These are phyloP conservation scores for Ostrea denselamellosa DNA, from an alignment of 1,140 invertebrate genomes.

Conservation along the genomic window DNA sequence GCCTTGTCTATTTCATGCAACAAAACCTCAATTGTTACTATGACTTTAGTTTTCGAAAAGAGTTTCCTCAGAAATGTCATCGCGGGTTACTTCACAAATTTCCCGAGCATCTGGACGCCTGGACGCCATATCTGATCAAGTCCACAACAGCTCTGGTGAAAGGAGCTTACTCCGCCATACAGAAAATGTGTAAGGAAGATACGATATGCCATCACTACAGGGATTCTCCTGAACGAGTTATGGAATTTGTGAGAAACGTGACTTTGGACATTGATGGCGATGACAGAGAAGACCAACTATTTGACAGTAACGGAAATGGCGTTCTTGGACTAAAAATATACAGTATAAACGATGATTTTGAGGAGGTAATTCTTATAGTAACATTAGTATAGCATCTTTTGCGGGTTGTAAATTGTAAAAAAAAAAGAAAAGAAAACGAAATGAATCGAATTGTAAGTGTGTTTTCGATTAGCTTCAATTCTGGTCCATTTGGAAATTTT, in stretches of 20 bases:
- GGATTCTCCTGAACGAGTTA: not conserved
- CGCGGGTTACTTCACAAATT: not conserved
- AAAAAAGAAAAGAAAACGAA: too few species aligned
- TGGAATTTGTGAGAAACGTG: conserved; percentile 8
- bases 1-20: conserved; percentile 34
- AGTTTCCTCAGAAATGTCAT: conserved; percentile 25
- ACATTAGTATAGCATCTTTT: too few species aligned
- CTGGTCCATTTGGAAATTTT: too few species aligned
- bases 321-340: conserved; percentile 39
- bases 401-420: too few species aligned
- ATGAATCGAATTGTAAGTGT: too few species aligned
- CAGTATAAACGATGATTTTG: conserved; percentile 9
- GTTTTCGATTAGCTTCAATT: too few species aligned
- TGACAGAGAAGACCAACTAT: not conserved
- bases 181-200: not conserved
- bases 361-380: not conserved
- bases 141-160: conserved; percentile 9
- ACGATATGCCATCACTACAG: conserved; percentile 18
- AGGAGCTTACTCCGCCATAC: conserved; percentile 27
- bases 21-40: conserved; percentile 46
- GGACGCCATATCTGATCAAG: conserved; percentile 41
- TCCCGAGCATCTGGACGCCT: conserved; percentile 32
- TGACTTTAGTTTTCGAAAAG: conserved; percentile 44
- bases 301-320: conserved; percentile 43
- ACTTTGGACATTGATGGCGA: conserved; percentile 1